These are phyloP conservation scores for Tubulanus polymorphus DNA, from an alignment of 2,888 invertebrate species.

Conservation along the genomic window DNA sequence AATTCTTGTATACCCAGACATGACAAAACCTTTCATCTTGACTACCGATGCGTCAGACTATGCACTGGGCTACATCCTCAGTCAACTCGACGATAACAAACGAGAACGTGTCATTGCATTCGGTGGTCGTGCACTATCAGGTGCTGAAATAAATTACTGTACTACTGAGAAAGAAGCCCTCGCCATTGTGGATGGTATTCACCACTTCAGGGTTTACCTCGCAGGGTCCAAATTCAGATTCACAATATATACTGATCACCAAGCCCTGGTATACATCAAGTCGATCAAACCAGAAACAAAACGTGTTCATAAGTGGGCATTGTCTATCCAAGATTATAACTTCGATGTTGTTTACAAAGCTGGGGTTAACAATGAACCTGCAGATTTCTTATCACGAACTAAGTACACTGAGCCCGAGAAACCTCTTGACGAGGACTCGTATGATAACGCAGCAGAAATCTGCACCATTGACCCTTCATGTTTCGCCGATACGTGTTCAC, in stretches of 20 bases:
- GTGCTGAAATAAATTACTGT: conserved; percentile 15
- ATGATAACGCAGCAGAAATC: no score
- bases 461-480: no score
- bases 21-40: conserved; percentile 16
- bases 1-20: conserved; percentile 22
- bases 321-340: conserved; percentile 19
- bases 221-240: conserved; percentile 17
- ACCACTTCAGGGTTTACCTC: conserved; percentile 20
- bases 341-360: conserved; percentile 15
- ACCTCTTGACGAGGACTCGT: no score
- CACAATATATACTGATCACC: conserved; percentile 22
- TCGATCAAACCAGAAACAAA: conserved; percentile 15
- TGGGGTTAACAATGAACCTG: conserved; percentile 13
- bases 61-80: conserved; percentile 22
- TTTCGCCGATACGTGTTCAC: no score
- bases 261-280: conserved; percentile 19
- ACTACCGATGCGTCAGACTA: conserved; percentile 21
- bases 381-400: conserved; percentile 18
- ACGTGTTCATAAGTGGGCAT: conserved; percentile 15
- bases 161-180: conserved; percentile 21
- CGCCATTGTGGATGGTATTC: conserved; percentile 21
- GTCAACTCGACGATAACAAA: conserved; percentile 18
- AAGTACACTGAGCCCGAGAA: no score
- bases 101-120: conserved; percentile 18
- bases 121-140: conserved; percentile 19